Conservation (phyloP, 1,140 invertebrate genomes). For the Probaryconus sp. region DNA sequence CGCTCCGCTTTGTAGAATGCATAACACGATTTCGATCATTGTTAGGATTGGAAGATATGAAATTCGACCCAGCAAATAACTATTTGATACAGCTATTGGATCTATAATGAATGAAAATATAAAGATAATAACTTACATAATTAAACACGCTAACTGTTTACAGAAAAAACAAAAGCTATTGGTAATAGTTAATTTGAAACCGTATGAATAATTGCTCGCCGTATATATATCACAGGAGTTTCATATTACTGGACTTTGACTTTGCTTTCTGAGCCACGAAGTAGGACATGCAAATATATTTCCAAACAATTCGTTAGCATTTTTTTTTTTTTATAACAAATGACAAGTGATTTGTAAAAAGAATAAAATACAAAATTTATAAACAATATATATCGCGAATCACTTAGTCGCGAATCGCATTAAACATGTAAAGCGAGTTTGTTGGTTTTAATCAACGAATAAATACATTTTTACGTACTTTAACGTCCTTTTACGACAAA, state of each 20-base stretch:
- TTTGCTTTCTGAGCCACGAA: too few species aligned
- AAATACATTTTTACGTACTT: slow-evolving; percentile 35
- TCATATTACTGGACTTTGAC: too few species aligned
- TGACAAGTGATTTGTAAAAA: slow-evolving; percentile 1
- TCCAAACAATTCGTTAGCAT: too few species aligned
- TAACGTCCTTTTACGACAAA: slow-evolving; percentile 19
- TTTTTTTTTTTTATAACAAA: background rate
- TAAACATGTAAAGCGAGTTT: background rate
- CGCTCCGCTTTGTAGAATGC: slow-evolving; percentile 7
- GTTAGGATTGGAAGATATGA: background rate
- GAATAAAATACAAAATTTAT: slow-evolving; percentile 13
- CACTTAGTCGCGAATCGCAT: slow-evolving; percentile 11
- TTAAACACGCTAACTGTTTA: too few species aligned
- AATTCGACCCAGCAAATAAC: background rate
- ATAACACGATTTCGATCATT: background rate
- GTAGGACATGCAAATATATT: too few species aligned
- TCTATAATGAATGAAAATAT: background rate
- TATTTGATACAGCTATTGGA: too few species aligned
- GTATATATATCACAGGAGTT: too few species aligned
- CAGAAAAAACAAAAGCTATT: too few species aligned
- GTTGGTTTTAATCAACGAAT: slow-evolving; percentile 35
- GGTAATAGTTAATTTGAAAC: too few species aligned
- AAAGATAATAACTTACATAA: background rate
- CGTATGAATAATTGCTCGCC: too few species aligned
- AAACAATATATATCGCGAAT: slow-evolving; percentile 27